Conservation (phyloP, 92 coral and sea anemone species). For the Actinernus sp. region DNA sequence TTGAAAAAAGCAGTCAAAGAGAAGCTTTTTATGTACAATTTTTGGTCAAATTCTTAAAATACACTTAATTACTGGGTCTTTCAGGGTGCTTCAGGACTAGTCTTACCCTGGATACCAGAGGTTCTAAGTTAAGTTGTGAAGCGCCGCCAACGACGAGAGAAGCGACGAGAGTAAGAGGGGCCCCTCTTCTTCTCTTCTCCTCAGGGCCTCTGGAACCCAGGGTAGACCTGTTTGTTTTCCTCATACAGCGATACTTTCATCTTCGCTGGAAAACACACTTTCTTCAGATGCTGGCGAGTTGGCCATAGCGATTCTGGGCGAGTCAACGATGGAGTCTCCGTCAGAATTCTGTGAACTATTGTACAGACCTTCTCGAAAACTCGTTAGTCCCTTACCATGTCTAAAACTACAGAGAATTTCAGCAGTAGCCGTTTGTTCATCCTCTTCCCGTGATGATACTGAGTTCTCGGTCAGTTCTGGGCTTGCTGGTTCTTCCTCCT, state of each 20-base stretch:
- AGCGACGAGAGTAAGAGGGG: too few species aligned
- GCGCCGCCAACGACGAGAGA: too few species aligned
- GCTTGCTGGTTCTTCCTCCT: conserved; percentile 40
- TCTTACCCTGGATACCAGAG: too few species aligned
- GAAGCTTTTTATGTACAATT: too few species aligned
- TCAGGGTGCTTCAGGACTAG: too few species aligned
- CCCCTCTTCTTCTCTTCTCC: too few species aligned
- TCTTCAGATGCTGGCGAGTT: background rate
- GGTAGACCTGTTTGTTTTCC: too few species aligned
- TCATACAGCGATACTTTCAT: background rate
- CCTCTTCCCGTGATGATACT: conserved; percentile 10
- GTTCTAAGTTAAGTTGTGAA: too few species aligned
- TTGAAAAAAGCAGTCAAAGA: too few species aligned
- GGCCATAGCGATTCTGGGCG: background rate
- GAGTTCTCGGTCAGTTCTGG: conserved; percentile 22
- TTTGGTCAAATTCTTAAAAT: too few species aligned
- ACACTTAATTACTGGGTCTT: too few species aligned
- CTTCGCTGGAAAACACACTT: conserved; percentile 5
- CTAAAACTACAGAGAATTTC: conserved; percentile 86
- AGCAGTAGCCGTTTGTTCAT: conserved; percentile 79
- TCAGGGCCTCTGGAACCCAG: too few species aligned
- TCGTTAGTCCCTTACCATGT: conserved; percentile 6
- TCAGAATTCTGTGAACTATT: conserved; percentile 42
- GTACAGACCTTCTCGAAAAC: conserved; percentile 2
- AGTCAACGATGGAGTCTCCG: conserved; percentile 13